Evolutionary conservation across 2,113 vertebrate genomes (phyloP), one percentile per base, ranked within the genome.

Genomic region (Amphilophus citrinellus): DNA sequence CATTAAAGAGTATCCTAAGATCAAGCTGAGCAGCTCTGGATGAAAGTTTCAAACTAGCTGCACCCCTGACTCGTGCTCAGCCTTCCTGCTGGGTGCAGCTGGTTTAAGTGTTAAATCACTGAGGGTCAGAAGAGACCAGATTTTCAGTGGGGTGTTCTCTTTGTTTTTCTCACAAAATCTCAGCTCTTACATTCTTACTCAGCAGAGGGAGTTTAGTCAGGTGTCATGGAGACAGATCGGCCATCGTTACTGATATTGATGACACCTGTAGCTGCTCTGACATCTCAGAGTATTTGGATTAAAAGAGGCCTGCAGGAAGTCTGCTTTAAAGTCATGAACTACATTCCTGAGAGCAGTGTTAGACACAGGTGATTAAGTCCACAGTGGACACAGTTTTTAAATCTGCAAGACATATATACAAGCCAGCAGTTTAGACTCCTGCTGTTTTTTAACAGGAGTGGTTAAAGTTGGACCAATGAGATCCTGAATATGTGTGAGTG

Each of bases 321-420:
- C 68, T 73, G 47, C 47, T 6, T 73, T 73, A 73, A 73, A 73
- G 68, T 56, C 47, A 73, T 56, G 27, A 73, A 73, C 68, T 56
- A 73, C 68, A 73, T 56, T 73, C 56, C 47, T 73, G 47, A 18
- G 27, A 73, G 66, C 24, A 32, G 66, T 53, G 66, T 71, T 22
- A 71, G 44, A 73, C 44, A 56, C 10, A 56, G 44, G 68, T n/a
- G 27, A 73, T 73, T 56, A 73, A 32, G 30, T 42, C 9, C 71
- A 66, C 4, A 57, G 18, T 27, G 10, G 32, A 59, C 27, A 58
- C 2, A 27, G 6, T 53, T 80, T 76, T 61, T 30, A 24, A 3
- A 2, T 50, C 44, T 71, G 44, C 66, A 71, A 71, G 66, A 32
- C 17, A 53, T 32, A 53, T 32, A 15, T 53, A 24, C 30, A 24